Base-by-base conservation (phyloP, 2,113 vertebrate species). In the Corythoichthys intestinalis region DNA sequence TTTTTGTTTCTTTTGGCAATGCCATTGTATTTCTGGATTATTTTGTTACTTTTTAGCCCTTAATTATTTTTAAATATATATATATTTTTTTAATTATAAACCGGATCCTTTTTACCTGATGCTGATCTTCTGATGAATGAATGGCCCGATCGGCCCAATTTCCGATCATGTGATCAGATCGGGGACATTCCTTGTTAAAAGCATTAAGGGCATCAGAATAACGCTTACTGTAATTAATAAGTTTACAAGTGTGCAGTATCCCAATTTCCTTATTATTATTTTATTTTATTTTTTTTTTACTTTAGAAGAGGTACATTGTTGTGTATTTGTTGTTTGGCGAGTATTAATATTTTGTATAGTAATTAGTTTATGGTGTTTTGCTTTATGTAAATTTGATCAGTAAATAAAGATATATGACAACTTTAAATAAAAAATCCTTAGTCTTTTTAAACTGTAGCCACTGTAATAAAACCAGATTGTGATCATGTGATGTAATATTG, bases 401-500 rank as follows among this genome's bases (percentile, higher is more conserved):
- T 86, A 80, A 83, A 66, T 66, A 47, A 62, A 78, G 66, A 81
- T 78, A 44, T 46, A 80, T 57, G 20, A 78, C 62, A 3, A 44
- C 14, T 74, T 77, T 64, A 60, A 74, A 47, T 65, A n/a, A 76
- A 60, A 49, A 83, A 80, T 53, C 52, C 78, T 68, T 86, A 83
- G 82, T 76, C 63, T 75, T 83, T 69, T 72, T 77, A 78, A 83
- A 76, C 67, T 82, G 73, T 80, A 69, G 74, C 75, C 37, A 75
- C 50, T 84, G 50, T 80, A 76, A 75, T 79, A 74, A 83, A 83
- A 70, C 70, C 47, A 44, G 52, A 64, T 13, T 77, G 69, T 70
- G 76, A 74, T 85, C 71, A 80, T 77, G 68, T 72, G 69, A 52
- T 83, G 70, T 84, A 81, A 85, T 75, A 73, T 77, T 67, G 77